These are phyloP conservation scores for Chrysolina haemoptera DNA, from an alignment of 2,888 invertebrate species.

Conservation along the genomic window DNA sequence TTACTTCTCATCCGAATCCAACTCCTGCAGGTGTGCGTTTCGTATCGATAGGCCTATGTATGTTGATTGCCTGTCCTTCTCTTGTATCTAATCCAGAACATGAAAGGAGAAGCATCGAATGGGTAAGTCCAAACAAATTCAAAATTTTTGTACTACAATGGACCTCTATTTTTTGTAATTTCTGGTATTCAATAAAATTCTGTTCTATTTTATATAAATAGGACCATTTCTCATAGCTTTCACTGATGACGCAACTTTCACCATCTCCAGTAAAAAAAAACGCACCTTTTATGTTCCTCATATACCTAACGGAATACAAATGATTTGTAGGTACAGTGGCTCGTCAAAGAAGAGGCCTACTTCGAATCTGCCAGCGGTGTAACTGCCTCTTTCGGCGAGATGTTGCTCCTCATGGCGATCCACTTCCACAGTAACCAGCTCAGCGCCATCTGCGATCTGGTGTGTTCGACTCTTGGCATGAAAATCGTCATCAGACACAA, in stretches of 20 bases:
- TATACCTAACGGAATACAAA: neutral
- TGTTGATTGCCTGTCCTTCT: constrained; percentile 95
- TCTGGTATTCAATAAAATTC: too few species aligned
- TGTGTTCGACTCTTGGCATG: constrained; percentile 95
- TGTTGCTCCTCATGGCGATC: constrained; percentile 95
- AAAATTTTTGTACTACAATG: too few species aligned
- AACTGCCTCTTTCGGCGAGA: constrained; percentile 93
- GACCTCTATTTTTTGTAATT: too few species aligned
- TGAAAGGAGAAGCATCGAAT: constrained; percentile 90
- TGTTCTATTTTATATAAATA: too few species aligned
- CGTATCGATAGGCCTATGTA: constrained; percentile 92
- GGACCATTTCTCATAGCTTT: too few species aligned
- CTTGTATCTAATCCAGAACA: constrained; percentile 80
- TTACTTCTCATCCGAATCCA: constrained; percentile 90
- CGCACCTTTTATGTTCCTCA: too few species aligned
- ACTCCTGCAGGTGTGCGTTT: constrained; percentile 94
- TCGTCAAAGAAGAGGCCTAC: constrained; percentile 91
- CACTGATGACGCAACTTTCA: too few species aligned
- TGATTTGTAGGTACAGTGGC: constrained; percentile 79
- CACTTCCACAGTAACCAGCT: constrained; percentile 97
- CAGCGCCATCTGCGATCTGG: constrained; percentile 92
- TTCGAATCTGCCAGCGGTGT: constrained; percentile 89
- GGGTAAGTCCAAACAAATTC: constrained; percentile 71
- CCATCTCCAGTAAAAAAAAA: too few species aligned
- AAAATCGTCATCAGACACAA: constrained; percentile 91